A percentile compares a stretch with the other conserved stretches of the same genome.
Evolutionary conservation across 2,797 vertebrate species (phyloP).

Genomic region (Trichosurus vulpecula): DNA sequence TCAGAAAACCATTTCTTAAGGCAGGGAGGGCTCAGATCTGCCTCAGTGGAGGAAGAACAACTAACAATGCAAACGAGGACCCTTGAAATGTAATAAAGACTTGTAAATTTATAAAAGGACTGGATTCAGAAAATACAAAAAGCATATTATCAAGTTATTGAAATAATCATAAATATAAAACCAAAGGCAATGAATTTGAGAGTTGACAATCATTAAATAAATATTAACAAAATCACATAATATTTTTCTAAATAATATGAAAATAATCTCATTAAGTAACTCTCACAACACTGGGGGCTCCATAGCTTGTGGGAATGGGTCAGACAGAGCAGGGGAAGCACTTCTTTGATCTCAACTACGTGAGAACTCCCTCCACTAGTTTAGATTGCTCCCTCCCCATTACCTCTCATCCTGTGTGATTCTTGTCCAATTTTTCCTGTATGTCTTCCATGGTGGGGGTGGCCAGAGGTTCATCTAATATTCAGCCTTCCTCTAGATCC

Average conservation of each 20-base stretch:
- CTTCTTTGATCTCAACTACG: not conserved
- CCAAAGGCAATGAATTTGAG: not conserved
- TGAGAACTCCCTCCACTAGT: not conserved
- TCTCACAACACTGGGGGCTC: not conserved
- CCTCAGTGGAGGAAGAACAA: not conserved
- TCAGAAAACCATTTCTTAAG: not conserved
- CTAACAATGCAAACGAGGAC: not conserved
- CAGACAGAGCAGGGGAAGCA: not conserved
- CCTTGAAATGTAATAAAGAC: not conserved
- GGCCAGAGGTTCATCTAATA: not conserved
- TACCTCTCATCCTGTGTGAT: not conserved
- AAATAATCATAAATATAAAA: not conserved
- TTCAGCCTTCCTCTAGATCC: not conserved
- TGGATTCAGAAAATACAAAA: not conserved
- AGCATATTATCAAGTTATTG: not conserved
- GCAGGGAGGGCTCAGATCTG: not conserved
- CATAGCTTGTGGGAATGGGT: not conserved
- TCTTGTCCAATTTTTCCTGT: not conserved
- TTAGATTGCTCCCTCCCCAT: not conserved
- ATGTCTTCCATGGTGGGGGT: not conserved
- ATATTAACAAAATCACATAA: not conserved
- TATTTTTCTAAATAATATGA: not conserved
- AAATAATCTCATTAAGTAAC: not conserved
- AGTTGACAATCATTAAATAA: not conserved
- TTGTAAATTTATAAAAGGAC: not conserved